A percentile compares a stretch with the other conserved stretches of the same genome.
Evolutionary conservation across 2,888 invertebrate genomes (phyloP).

Genomic region (Altica lythri): DNA sequence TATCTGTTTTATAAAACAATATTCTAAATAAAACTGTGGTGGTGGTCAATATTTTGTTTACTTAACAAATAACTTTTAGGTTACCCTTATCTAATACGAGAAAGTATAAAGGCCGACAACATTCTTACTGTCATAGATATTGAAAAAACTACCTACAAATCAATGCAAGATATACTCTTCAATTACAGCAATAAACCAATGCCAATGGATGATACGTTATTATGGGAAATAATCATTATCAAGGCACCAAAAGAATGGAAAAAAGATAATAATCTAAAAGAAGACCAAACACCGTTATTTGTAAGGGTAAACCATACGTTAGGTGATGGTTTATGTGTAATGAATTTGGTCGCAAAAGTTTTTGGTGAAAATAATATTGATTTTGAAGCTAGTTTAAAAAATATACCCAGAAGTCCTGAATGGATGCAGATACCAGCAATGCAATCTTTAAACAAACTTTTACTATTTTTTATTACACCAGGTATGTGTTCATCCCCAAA

Average conservation of each 20-base stretch:
- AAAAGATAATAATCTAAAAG: conserved; percentile 4
- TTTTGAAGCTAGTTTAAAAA: conserved; percentile 5
- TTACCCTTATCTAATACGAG: conserved; percentile 11
- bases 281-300: conserved; percentile 6
- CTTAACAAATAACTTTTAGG: too few relatives aligned
- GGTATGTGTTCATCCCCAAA: conserved; percentile 13
- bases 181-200: conserved; percentile 19
- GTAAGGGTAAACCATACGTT: conserved; percentile 13
- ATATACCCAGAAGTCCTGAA: conserved; percentile 11
- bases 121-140: conserved; percentile 10
- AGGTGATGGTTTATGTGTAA: conserved; percentile 10
- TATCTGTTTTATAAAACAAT: too few relatives aligned
- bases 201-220: conserved; percentile 5
- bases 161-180: conserved; percentile 13
- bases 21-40: too few relatives aligned
- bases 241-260: conserved; percentile 13
- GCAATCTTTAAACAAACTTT: neutral
- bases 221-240: conserved; percentile 11
- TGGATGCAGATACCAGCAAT: neutral
- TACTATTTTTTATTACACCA: conserved; percentile 10
- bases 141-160: conserved; percentile 7
- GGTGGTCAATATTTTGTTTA: too few relatives aligned
- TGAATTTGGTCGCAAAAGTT: conserved; percentile 4
- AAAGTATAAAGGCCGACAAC: conserved; percentile 5
- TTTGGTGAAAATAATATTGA: conserved; percentile 17